Evolutionary conservation across 2,888 invertebrate genomes (phyloP).

Genomic region (Luffia ferchaultella): DNA sequence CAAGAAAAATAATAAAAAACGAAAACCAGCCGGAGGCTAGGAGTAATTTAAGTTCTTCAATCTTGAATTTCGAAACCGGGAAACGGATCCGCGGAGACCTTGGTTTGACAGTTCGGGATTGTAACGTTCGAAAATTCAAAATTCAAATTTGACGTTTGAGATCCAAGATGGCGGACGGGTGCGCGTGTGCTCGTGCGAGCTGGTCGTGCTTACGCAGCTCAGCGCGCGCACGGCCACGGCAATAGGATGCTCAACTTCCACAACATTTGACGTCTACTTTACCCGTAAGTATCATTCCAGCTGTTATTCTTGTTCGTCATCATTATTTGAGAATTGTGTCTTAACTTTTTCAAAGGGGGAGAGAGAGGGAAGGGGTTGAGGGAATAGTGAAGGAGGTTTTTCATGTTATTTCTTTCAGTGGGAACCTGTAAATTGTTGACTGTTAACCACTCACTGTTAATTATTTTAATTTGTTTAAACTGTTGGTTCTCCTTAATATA

Average conservation of each 20-base stretch:
- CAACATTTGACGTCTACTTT: constrained; percentile 57
- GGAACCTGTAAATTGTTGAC: too few species aligned
- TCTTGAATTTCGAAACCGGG: constrained; percentile 25
- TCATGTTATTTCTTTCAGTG: too few species aligned
- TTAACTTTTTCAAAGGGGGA: too few species aligned
- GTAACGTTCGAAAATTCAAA: constrained; percentile 19
- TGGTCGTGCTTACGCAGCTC: constrained; percentile 42
- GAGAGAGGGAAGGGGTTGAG: too few species aligned
- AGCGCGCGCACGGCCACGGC: constrained; percentile 15
- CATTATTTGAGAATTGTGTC: too few species aligned
- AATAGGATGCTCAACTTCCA: constrained; percentile 57
- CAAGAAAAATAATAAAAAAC: too few species aligned
- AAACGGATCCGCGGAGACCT: background rate
- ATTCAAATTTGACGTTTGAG: constrained; percentile 42
- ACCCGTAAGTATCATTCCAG: constrained; percentile 55
- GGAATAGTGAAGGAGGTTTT: too few species aligned
- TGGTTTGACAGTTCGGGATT: constrained; percentile 39
- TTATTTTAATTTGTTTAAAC: too few species aligned
- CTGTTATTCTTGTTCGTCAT: too few species aligned
- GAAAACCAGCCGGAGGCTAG: constrained; percentile 21
- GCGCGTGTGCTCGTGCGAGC: constrained; percentile 40
- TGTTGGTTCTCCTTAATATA: too few species aligned
- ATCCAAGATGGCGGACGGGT: constrained; percentile 52
- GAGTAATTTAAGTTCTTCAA: constrained; percentile 19
- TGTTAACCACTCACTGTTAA: too few species aligned